These are phyloP conservation scores for Diaperis boleti DNA, from an alignment of 2,888 invertebrate species.

Conservation along the genomic window DNA sequence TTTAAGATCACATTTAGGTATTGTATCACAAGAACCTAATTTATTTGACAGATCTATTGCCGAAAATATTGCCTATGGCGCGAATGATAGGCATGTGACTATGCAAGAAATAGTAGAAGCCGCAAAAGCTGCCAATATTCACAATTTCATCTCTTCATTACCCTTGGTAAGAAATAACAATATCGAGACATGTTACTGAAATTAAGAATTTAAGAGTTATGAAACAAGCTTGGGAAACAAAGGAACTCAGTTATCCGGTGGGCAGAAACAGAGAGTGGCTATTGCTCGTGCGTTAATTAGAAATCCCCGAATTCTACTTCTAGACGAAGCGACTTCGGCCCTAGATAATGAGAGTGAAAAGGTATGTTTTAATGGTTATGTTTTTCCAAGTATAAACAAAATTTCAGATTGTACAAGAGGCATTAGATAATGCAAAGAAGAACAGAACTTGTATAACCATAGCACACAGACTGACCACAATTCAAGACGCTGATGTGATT, in stretches of 20 bases:
- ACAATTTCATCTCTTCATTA: constrained; percentile 82
- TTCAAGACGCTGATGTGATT: constrained; percentile 84
- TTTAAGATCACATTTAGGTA: constrained; percentile 82
- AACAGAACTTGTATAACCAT: constrained; percentile 89
- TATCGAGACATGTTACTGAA: too few relatives aligned
- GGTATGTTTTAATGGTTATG: constrained; percentile 62
- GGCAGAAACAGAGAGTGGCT: constrained; percentile 90
- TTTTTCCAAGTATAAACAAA: neutral
- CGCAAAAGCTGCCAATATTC: constrained; percentile 88
- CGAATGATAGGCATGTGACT: constrained; percentile 75
- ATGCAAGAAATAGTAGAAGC: constrained; percentile 83
- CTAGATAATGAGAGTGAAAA: constrained; percentile 89
- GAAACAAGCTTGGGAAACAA: constrained; percentile 84
- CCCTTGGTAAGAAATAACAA: constrained; percentile 82
- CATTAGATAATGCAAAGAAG: constrained; percentile 82
- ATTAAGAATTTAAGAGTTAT: constrained; percentile 73
- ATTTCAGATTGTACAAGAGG: constrained; percentile 84
- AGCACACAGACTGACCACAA: constrained; percentile 87
- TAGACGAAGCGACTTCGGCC: constrained; percentile 93
- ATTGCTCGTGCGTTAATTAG: constrained; percentile 88
- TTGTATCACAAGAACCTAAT: constrained; percentile 93
- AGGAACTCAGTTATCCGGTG: constrained; percentile 84
- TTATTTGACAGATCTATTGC: constrained; percentile 89
- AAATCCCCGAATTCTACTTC: constrained; percentile 80
- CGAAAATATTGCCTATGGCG: constrained; percentile 95